Evolutionary conservation across 2,888 invertebrate species (phyloP), one percentile per base, ranked within the genome.

Genomic region (Caenorhabditis drosophilae): DNA sequence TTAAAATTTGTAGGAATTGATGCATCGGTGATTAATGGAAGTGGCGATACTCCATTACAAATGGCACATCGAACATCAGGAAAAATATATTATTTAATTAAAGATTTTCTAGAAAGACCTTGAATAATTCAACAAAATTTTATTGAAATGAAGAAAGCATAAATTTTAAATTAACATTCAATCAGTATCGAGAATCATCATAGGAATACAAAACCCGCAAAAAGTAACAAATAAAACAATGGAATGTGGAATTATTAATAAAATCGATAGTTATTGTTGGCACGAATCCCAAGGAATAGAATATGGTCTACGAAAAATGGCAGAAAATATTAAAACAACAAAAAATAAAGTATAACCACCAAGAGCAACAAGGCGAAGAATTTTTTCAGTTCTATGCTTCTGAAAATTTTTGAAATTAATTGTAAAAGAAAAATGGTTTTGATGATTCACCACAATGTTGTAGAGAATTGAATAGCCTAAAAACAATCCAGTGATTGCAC

Each of bases 401-500:
- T 36, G n/a, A n/a, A 36, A 36, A 9, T 9, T 45, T n/a, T 22
- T 36, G n/a, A n/a, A 36, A 36, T 31, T 9, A 9, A 31, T 31
- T 12, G 31, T 9, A 9, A 9, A 31, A 31, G 12, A 31, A 12
- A 31, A 6, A 31, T 31, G 6, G 31, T 9, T 31, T 31, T 31
- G 31, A 31, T 27, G 20, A 44, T 62, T 50, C 27, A 66, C 73
- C 9, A 70, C 64, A 23, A 73, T 58, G 47, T 73, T 76, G 60
- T 74, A 73, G 15, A 76, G 60, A 9, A 71, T 62, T 48, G 64
- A 66, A 41, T 72, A 68, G 12, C 76, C 76, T 40, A 42, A 92
- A 89, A 36, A 92, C 86, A 71, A 89, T 84, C 96, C 96, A 52
- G 93, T 92, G 1, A 93, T 75, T 35, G 92, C 92, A 2, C 97